These are phyloP conservation scores for Myopa tessellatipennis DNA, from an alignment of 2,888 invertebrate species.

Conservation along the genomic window DNA sequence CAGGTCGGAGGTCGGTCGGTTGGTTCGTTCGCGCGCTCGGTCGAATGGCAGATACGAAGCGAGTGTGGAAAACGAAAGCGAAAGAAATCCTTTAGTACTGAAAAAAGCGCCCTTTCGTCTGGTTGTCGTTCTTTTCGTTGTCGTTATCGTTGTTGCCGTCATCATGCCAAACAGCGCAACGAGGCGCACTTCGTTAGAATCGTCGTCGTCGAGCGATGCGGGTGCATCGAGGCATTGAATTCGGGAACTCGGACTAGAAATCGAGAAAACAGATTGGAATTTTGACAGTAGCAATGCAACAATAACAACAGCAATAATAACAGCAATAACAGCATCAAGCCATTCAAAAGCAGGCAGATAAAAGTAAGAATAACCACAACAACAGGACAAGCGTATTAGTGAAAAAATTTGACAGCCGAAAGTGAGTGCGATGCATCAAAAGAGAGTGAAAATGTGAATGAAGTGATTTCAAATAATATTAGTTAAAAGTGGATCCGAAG, in stretches of 20 bases:
- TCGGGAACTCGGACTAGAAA: not conserved
- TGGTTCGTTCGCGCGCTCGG: not conserved
- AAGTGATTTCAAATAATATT: no score
- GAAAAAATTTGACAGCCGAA: conserved; percentile 8
- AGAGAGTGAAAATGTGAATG: no score
- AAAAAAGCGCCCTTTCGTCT: conserved; percentile 68
- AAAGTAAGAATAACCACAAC: conserved; percentile 34
- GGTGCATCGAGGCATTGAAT: conserved; percentile 18
- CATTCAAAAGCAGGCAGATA: not conserved
- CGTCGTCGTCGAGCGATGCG: not conserved
- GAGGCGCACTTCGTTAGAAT: conserved; percentile 30
- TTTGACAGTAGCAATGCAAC: not conserved
- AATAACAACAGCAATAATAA: conserved; percentile 21
- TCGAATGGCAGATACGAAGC: not conserved
- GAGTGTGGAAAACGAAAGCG: conserved; percentile 55
- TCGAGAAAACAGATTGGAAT: not conserved
- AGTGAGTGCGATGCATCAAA: conserved; percentile 33
- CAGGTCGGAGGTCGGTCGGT: not conserved
- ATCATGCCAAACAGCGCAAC: not conserved
- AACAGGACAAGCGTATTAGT: conserved; percentile 29
- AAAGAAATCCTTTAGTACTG: conserved; percentile 64
- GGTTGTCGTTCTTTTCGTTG: conserved; percentile 58
- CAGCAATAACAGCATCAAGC: conserved; percentile 37
- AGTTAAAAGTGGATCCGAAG: no score
- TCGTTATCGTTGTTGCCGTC: conserved; percentile 33